Evolutionary conservation across 2,888 invertebrate species (phyloP).

Genomic region (Halictus quadricinctus): DNA sequence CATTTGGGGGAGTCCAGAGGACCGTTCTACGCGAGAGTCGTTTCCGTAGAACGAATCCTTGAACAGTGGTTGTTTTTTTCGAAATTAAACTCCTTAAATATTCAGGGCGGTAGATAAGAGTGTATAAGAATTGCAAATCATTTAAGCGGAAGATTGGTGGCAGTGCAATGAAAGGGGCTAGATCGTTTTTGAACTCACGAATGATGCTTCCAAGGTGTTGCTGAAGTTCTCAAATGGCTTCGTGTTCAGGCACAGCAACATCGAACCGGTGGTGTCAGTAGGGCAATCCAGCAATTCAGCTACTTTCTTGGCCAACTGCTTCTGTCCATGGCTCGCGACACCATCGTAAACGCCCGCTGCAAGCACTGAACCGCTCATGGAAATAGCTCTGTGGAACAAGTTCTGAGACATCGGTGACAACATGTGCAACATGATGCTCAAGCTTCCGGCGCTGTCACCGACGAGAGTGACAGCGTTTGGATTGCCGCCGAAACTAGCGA

Average conservation of each 20-base stretch:
- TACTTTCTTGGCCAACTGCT: constrained; percentile 85
- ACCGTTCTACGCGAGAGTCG: too few relatives aligned
- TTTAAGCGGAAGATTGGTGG: too few relatives aligned
- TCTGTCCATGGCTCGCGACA: constrained; percentile 80
- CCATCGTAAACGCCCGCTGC: constrained; percentile 83
- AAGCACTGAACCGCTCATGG: constrained; percentile 87
- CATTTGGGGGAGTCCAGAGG: too few relatives aligned
- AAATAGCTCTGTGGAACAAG: constrained; percentile 88
- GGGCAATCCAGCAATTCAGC: constrained; percentile 86
- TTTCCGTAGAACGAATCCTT: too few relatives aligned
- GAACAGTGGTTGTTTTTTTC: too few relatives aligned
- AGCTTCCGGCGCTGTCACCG: constrained; percentile 84
- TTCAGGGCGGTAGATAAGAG: too few relatives aligned
- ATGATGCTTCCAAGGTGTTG: constrained; percentile 60
- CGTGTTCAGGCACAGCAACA: constrained; percentile 85
- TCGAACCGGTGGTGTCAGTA: constrained; percentile 82
- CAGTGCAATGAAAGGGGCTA: too few relatives aligned
- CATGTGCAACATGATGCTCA: constrained; percentile 82
- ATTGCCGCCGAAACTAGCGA: constrained; percentile 88
- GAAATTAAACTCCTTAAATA: too few relatives aligned
- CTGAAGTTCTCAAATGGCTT: constrained; percentile 70
- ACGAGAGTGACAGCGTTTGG: constrained; percentile 86
- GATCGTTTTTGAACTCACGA: constrained; percentile 61
- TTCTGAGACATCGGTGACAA: constrained; percentile 87
- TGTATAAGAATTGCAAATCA: too few relatives aligned